Base-by-base conservation (phyloP, 2,113 vertebrate species). In the Sarotherodon lohbergeri region DNA sequence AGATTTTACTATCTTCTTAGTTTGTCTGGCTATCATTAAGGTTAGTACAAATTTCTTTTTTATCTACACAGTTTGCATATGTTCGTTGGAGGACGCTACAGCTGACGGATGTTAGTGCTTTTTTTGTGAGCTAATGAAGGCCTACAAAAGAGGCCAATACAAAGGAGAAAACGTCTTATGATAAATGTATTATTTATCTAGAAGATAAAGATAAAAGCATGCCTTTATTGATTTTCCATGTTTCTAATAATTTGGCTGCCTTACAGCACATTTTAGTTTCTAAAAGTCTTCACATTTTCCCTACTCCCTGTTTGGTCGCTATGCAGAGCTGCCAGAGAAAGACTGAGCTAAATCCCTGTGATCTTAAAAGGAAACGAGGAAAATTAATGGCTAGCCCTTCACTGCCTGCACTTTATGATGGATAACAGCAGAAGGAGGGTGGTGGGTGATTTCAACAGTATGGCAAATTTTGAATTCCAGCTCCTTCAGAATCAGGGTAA, bases 391-490 rank as follows among this genome's bases (percentile, higher is more conserved):
- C 82, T 78, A 61, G 59, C 79, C 86, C 50, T 83, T 48, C 12
- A 43, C 54, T 32, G 32, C 59, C 78, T 76, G 29, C 66, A 83
- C 82, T 81, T 88, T 73, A 66, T 89, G 86, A 86, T 73, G 81
- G 84, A 88, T 90, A 94, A 82, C 88, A 84, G 91, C 10, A 22
- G 78, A 61, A 43, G 81, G 56, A 83, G 83, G 80, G 66, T 43
- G 89, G 63, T 2, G 24, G 88, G 29, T 63, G 52, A 89, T 90
- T 92, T 92, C 80, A 54, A 13, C 46, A 46, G 12, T 32, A 14
- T 71, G 81, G 84, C 39, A 29, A 88, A 80, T 88, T 94, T 56
- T 85, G 83, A 92, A 94, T 93, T 93, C 61, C 57, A 87, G 81
- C 76, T 81, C 34, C 57, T 86, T 90, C 41, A 79, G 73, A 78